A percentile compares a stretch with the other conserved stretches of the same genome.
Evolutionary conservation across 2,888 invertebrate genomes (phyloP).

Genomic region (Acrobasis suavella): DNA sequence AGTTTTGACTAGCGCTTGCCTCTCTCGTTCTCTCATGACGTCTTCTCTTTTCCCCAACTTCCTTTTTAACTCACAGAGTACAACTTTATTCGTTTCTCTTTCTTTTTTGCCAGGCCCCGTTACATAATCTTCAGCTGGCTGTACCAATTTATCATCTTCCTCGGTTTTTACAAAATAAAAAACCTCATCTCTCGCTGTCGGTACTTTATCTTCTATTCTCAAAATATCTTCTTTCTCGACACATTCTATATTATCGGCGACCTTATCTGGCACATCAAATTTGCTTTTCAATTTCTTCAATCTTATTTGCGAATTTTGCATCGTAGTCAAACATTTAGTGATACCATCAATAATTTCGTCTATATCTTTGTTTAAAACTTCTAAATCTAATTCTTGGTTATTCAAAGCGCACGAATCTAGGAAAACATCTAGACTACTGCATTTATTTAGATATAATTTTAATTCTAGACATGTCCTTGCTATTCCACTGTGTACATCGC

Average conservation of each 20-base stretch:
- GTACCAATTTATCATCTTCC: constrained; percentile 48
- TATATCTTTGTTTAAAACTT: constrained; percentile 63
- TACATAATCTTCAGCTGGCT: constrained; percentile 53
- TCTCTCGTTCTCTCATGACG: constrained; percentile 73
- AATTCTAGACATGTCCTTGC: constrained; percentile 65
- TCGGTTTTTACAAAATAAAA: constrained; percentile 74
- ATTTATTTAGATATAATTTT: constrained; percentile 63
- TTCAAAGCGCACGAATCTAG: constrained; percentile 70
- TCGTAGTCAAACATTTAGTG: constrained; percentile 58
- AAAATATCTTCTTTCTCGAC: constrained; percentile 46
- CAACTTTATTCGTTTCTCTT: constrained; percentile 63
- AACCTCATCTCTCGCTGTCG: constrained; percentile 71
- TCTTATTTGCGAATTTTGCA: constrained; percentile 65
- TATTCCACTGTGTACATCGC: constrained; percentile 69
- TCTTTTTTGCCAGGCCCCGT: constrained; percentile 70
- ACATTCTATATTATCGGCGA: constrained; percentile 39
- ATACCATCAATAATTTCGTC: constrained; percentile 65
- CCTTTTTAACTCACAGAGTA: constrained; percentile 66
- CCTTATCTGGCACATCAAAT: constrained; percentile 37
- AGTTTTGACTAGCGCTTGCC: constrained; percentile 71
- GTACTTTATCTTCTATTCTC: constrained; percentile 62
- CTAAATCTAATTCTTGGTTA: constrained; percentile 61
- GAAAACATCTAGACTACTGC: constrained; percentile 66
- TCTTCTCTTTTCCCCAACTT: constrained; percentile 75
- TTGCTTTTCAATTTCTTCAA: constrained; percentile 66